A percentile compares a stretch with the other conserved stretches of the same genome.
Conservation (phyloP, 2,113 vertebrate genomes). For the Eudyptes chrysolophus region DNA sequence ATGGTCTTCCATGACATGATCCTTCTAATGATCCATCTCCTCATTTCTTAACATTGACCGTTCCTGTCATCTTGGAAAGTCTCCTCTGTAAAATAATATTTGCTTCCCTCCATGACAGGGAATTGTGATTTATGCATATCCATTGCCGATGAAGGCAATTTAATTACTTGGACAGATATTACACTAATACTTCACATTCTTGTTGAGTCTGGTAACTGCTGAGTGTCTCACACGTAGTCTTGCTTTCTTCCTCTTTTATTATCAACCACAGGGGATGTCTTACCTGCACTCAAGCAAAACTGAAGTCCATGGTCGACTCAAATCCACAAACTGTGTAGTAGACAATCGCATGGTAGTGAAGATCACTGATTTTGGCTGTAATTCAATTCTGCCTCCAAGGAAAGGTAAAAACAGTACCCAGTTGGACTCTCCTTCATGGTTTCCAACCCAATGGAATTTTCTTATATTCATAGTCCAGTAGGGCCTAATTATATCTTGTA, state of each 20-base stretch:
- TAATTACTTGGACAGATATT: neutral
- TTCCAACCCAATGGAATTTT: neutral
- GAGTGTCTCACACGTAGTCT: neutral
- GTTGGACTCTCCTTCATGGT: neutral
- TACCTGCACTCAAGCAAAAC: slow-evolving; percentile 95
- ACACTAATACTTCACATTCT: neutral
- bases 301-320: slow-evolving; percentile 89
- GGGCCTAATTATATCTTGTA: neutral
- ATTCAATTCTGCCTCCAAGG: slow-evolving; percentile 84
- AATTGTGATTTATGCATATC: neutral
- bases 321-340: slow-evolving; percentile 96
- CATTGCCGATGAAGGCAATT: neutral
- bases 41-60: neutral
- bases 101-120: neutral
- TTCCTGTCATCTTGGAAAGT: neutral
- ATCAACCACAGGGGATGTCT: slow-evolving; percentile 88
- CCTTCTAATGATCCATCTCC: neutral
- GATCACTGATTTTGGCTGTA: slow-evolving; percentile 96
- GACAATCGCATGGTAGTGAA: slow-evolving; percentile 98
- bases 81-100: neutral
- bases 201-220: neutral
- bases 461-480: neutral
- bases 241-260: neutral
- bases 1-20: neutral
- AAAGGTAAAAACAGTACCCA: slow-evolving; percentile 76